A percentile compares a stretch with the other conserved stretches of the same genome.
Conservation (phyloP, 53 echinoderm and acorn worm species). For the Crossaster papposus region DNA sequence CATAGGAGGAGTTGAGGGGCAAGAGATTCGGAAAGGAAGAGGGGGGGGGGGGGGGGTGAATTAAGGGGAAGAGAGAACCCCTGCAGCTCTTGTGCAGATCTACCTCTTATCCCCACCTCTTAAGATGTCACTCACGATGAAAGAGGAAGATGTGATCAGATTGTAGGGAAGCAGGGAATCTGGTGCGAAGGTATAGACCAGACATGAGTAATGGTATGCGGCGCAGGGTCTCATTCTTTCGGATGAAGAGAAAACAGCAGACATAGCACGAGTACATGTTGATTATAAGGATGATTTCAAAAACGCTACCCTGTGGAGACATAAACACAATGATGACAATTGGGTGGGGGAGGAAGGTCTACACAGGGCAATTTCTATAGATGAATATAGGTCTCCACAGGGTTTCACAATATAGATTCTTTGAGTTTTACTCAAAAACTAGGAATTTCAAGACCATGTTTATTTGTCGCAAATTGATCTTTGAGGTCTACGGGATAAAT, state of each 20-base stretch:
- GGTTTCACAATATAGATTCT: no score
- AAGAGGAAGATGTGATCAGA: background rate
- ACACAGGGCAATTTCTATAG: no score
- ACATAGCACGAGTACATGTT: no score
- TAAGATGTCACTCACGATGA: constrained; percentile 13
- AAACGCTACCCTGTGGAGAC: no score
- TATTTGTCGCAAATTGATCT: no score
- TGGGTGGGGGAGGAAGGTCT: no score
- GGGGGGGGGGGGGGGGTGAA: background rate
- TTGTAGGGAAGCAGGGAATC: background rate
- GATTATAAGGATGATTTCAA: no score
- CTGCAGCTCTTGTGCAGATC: constrained; percentile 6
- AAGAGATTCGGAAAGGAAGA: background rate
- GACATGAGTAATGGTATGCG: background rate
- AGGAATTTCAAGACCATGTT: no score
- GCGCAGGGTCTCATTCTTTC: background rate
- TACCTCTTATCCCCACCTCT: constrained; percentile 6
- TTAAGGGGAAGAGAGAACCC: background rate
- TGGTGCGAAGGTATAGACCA: background rate
- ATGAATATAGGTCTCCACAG: no score
- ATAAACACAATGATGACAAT: no score
- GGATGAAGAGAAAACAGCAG: background rate
- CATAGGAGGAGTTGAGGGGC: background rate
- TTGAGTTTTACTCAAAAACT: no score
- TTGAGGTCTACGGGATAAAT: no score